Percentiles rank a stretch among this genome's conserved stretches.
phyloP scores from a whole-genome alignment of 2,113 vertebrate species.

The Misgurnus anguillicaudatus region DNA sequence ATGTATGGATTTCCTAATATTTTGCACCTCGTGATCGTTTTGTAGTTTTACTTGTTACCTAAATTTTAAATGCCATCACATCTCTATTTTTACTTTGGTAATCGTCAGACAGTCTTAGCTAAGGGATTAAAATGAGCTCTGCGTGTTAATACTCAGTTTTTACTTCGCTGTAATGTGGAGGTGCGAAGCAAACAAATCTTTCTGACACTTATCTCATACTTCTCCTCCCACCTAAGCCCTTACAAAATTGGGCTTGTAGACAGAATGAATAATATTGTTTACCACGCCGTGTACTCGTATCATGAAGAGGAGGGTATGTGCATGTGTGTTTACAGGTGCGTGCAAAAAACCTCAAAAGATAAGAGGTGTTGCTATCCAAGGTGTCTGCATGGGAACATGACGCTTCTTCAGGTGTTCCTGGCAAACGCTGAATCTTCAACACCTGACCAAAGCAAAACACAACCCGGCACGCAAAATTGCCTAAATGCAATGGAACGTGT shows the following conservation, averaged over 20 bases:
- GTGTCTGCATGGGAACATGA: constrained; percentile 29
- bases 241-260: constrained; percentile 36
- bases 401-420: constrained; percentile 26
- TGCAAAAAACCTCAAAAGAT: not conserved
- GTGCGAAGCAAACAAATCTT: constrained; percentile 3
- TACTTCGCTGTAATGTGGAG: not conserved
- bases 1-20: no score
- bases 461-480: constrained; percentile 16
- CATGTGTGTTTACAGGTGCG: constrained; percentile 31
- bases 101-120: constrained; percentile 11
- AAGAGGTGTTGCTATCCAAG: not conserved
- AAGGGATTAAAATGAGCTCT: constrained; percentile 5
- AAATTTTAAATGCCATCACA: not conserved
- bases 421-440: constrained; percentile 33
- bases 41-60: not conserved
- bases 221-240: constrained; percentile 32
- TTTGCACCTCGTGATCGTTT: no score
- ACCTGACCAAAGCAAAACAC: not conserved
- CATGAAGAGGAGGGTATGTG: not conserved
- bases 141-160: not conserved
- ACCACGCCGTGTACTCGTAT: constrained; percentile 11
- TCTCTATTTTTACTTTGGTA: not conserved
- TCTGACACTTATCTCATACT: not conserved
- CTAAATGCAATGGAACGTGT: constrained; percentile 34
- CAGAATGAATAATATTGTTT: constrained; percentile 48